These are phyloP conservation scores for Lasiommata megera DNA, from an alignment of 2,888 invertebrate genomes.

Conservation along the genomic window DNA sequence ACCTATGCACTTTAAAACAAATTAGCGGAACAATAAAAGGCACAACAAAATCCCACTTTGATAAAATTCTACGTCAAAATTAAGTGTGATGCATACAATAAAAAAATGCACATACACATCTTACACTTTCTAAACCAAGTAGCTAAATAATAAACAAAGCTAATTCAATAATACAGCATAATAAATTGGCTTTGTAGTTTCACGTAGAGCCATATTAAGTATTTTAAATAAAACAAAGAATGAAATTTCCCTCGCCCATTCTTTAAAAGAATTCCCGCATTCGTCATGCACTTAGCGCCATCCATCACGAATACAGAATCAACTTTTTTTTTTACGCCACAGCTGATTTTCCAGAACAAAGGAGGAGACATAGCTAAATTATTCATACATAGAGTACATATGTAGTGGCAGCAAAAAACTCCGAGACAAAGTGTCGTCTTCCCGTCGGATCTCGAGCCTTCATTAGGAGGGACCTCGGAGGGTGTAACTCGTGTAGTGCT, in stretches of 20 bases:
- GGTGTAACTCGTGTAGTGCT: slow-evolving; percentile 43
- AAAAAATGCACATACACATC: too few species aligned
- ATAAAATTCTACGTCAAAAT: too few species aligned
- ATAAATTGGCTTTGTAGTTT: background rate
- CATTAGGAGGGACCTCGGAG: slow-evolving; percentile 51
- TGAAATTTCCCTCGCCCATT: background rate
- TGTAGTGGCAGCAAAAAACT: slow-evolving; percentile 49
- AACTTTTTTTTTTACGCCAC: slow-evolving; percentile 19
- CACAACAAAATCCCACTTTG: too few species aligned
- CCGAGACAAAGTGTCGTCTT: slow-evolving; percentile 54
- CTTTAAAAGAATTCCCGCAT: slow-evolving; percentile 9
- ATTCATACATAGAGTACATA: slow-evolving; percentile 31
- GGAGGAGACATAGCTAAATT: slow-evolving; percentile 28
- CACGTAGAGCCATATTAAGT: background rate
- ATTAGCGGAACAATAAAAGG: too few species aligned
- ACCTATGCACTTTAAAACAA: too few species aligned
- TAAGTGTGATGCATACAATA: too few species aligned
- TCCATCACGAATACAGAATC: slow-evolving; percentile 19
- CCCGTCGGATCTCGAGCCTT: slow-evolving; percentile 48
- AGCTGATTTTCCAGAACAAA: slow-evolving; percentile 29
- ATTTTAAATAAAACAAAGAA: background rate
- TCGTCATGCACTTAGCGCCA: slow-evolving; percentile 10
- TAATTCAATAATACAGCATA: background rate
- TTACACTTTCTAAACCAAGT: too few species aligned
- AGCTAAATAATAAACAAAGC: too few species aligned